Percentiles rank a stretch among this genome's conserved stretches.
These are phyloP conservation scores for Aradophagus sp. DNA, from an alignment of 1,140 invertebrate genomes.

Conservation along the genomic window DNA sequence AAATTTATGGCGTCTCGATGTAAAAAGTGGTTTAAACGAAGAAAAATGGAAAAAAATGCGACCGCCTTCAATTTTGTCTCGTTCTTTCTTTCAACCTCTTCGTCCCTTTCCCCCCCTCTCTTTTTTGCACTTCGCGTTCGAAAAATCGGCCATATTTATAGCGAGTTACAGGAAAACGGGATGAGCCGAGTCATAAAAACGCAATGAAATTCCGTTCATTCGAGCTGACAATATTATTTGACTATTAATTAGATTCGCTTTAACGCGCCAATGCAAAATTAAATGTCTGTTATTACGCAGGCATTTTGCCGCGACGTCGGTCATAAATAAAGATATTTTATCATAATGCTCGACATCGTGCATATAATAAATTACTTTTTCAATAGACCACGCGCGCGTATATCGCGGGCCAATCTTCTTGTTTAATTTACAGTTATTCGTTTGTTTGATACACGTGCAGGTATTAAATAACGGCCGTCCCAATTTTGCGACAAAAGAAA, in stretches of 20 bases:
- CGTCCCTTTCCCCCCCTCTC: not conserved
- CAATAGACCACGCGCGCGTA: constrained; percentile 3
- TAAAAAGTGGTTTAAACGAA: not conserved
- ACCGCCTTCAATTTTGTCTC: constrained; percentile 3
- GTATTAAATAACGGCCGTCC: constrained; percentile 17
- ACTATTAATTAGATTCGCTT: constrained; percentile 39
- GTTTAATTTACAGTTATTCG: constrained; percentile 29
- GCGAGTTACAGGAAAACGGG: constrained; percentile 4
- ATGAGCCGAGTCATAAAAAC: constrained; percentile 28
- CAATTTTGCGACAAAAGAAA: constrained; percentile 22
- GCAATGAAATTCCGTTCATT: constrained; percentile 7
- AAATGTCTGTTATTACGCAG: constrained; percentile 16
- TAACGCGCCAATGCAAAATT: constrained; percentile 25
- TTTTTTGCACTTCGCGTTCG: not conserved
- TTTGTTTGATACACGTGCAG: not conserved
- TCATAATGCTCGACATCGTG: constrained; percentile 23
- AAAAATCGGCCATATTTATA: constrained; percentile 31
- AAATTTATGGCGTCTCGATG: not conserved
- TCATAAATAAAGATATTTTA: constrained; percentile 28
- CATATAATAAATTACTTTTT: constrained; percentile 36
- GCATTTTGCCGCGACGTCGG: not conserved
- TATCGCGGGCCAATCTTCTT: constrained; percentile 1
- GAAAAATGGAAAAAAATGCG: not conserved
- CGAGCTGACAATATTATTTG: constrained; percentile 27
- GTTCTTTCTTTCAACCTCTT: no score